A percentile compares a stretch with the other conserved stretches of the same genome.
These are phyloP conservation scores for Chelonoidis abingdonii DNA, from an alignment of 2,113 vertebrate genomes.

Conservation along the genomic window DNA sequence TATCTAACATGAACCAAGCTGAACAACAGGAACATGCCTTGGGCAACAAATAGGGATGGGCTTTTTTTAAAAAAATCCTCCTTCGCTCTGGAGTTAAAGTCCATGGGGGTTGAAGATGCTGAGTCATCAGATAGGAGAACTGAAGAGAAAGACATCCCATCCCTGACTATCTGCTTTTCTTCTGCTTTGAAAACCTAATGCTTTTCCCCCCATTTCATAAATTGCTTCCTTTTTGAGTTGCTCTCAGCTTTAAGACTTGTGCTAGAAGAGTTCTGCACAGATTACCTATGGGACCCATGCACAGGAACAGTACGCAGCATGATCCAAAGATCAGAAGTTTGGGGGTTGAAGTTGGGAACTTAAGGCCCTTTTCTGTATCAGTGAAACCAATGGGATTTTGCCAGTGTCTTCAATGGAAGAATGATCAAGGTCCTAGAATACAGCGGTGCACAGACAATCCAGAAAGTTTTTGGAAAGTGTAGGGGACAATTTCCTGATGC, in stretches of 20 bases:
- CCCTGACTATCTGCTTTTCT: neutral
- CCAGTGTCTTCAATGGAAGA: neutral
- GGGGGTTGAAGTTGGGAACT: rapidly evolving
- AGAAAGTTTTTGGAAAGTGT: no score
- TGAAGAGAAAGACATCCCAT: neutral
- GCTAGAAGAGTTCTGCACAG: neutral
- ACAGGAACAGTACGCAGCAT: neutral
- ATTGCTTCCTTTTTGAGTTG: neutral
- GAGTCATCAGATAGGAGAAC: neutral
- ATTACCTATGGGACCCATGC: neutral
- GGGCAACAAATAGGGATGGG: neutral
- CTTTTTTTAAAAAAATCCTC: neutral
- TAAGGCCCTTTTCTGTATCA: neutral
- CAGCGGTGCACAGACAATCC: no score
- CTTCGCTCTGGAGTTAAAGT: neutral
- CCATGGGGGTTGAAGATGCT: neutral
- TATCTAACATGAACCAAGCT: neutral
- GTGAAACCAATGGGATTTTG: neutral
- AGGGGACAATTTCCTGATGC: no score
- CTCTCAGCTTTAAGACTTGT: neutral
- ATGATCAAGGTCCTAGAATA: neutral
- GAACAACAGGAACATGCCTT: conserved; percentile 22
- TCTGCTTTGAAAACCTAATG: neutral
- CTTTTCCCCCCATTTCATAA: neutral
- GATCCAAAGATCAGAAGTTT: neutral